phyloP scores from a whole-genome alignment of 2,113 vertebrate genomes.

The Gavia stellata region DNA sequence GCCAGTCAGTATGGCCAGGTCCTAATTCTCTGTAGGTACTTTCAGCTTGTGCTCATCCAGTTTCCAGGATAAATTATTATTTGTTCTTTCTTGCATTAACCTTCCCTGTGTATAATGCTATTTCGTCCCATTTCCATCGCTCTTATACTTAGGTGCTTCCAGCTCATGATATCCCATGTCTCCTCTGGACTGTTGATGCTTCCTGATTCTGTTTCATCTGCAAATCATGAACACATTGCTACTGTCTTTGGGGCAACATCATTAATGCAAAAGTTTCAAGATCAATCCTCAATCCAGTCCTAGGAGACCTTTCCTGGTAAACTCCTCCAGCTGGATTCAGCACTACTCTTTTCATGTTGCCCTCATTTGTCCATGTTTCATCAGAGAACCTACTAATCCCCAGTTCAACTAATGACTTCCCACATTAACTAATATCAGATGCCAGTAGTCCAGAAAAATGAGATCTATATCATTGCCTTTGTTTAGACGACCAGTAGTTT shows the following conservation, averaged over 20 bases:
- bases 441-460: not conserved
- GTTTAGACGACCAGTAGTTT: not conserved
- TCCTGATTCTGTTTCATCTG: not conserved
- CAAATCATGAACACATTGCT: not conserved
- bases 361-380: not conserved
- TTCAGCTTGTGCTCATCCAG: not conserved
- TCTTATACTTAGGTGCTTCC: not conserved
- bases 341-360: not conserved
- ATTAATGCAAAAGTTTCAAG: not conserved
- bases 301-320: not conserved
- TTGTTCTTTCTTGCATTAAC: not conserved
- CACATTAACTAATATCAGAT: not conserved
- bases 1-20: not conserved
- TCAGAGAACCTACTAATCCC: not conserved
- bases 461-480: not conserved
- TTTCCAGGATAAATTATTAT: not conserved
- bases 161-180: not conserved
- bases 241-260: not conserved
- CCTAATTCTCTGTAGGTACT: not conserved
- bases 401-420: not conserved
- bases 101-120: not conserved
- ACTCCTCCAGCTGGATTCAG: not conserved
- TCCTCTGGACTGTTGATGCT: fast-evolving
- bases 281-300: not conserved
- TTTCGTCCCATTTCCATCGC: not conserved